phyloP scores from a whole-genome alignment of 2,888 invertebrate species.

The Heliconius hortense region DNA sequence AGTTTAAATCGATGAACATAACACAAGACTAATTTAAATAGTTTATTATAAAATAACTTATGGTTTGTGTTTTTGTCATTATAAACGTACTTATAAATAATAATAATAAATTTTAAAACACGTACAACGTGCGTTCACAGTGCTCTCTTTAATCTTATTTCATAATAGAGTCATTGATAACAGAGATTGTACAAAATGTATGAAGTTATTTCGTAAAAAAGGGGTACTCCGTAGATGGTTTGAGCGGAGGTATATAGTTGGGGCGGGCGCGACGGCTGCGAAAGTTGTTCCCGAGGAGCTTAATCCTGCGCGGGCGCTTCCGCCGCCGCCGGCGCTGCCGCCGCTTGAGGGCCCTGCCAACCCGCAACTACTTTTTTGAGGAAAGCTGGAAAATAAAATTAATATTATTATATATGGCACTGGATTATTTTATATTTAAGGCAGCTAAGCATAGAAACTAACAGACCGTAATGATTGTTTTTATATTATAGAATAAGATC shows the following conservation, averaged over 20 bases:
- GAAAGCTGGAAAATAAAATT: slow-evolving; percentile 84
- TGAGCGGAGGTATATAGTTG: slow-evolving; percentile 48
- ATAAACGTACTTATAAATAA: slow-evolving; percentile 78
- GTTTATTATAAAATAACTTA: slow-evolving; percentile 81
- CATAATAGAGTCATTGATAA: slow-evolving; percentile 72
- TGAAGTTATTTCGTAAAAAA: slow-evolving; percentile 72
- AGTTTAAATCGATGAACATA: slow-evolving; percentile 54
- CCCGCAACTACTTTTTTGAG: slow-evolving; percentile 92
- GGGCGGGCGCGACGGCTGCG: slow-evolving; percentile 44
- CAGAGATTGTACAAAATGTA: slow-evolving; percentile 73
- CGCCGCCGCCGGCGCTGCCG: slow-evolving; percentile 58
- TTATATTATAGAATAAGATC: not conserved
- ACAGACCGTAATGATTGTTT: not conserved
- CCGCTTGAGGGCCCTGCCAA: slow-evolving; percentile 59
- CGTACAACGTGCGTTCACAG: slow-evolving; percentile 80
- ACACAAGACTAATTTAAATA: slow-evolving; percentile 68
- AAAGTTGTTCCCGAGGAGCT: slow-evolving; percentile 40
- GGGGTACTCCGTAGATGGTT: slow-evolving; percentile 65
- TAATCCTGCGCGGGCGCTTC: slow-evolving; percentile 53
- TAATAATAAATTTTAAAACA: slow-evolving; percentile 79
- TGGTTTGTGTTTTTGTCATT: slow-evolving; percentile 74
- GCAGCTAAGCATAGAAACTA: slow-evolving; percentile 5
- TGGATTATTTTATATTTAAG: not conserved
- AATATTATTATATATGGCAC: slow-evolving; percentile 15
- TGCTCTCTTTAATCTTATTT: slow-evolving; percentile 79